Conservation (phyloP, 2,113 vertebrate genomes). For the Choloepus hoffmanni region DNA sequence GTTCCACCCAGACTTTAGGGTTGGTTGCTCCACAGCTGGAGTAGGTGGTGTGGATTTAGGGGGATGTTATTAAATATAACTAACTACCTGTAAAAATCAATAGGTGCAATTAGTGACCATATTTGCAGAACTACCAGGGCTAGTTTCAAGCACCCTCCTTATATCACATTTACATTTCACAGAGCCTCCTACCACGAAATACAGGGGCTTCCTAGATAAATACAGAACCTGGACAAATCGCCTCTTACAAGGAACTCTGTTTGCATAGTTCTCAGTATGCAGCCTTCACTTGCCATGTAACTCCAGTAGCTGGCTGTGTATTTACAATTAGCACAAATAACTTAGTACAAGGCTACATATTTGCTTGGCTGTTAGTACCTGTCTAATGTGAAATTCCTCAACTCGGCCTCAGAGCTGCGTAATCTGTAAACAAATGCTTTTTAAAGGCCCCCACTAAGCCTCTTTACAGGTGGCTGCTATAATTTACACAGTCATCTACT, state of each 20-base stretch:
- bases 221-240: not conserved
- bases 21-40: not conserved
- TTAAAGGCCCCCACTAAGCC: not conserved
- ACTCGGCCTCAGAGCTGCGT: not conserved
- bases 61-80: not conserved
- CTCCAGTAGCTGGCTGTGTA: not conserved
- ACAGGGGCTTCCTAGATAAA: slow-evolving; percentile 20
- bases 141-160: not conserved
- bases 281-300: not conserved
- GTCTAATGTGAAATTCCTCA: not conserved
- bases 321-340: not conserved
- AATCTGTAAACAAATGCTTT: slow-evolving; percentile 36
- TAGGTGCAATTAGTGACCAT: not conserved
- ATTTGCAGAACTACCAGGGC: not conserved
- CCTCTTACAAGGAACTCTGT: slow-evolving; percentile 11
- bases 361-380: not conserved
- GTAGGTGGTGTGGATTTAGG: not conserved
- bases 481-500: not conserved
- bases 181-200: not conserved
- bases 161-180: not conserved
- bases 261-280: slow-evolving; percentile 5
- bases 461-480: not conserved
- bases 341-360: not conserved
- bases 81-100: not conserved
- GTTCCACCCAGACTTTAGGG: not conserved